Base-by-base conservation (phyloP, 2,797 vertebrate genomes). In the Buceros bicornis region DNA sequence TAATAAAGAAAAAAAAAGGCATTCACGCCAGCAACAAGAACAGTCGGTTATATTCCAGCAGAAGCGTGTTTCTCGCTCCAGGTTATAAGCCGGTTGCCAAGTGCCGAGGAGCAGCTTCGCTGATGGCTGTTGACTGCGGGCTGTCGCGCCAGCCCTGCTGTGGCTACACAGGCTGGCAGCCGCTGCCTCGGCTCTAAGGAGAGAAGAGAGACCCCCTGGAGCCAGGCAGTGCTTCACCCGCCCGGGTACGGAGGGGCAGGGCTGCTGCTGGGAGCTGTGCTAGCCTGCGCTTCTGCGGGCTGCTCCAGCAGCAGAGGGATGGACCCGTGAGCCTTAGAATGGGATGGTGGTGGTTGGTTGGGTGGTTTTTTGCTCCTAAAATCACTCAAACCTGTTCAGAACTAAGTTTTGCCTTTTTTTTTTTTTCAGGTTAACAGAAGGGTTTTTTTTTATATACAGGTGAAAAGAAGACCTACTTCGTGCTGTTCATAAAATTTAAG, bases 91-190 rank as follows among this genome's bases (percentile, higher is more conserved):
- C 0, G 1, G 45, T 40, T 79, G 54, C 73, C 37, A 64, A 3
- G 48, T 53, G 70, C 47, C 5, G 11, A 26, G 45, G 48, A 82
- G 67, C 29, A 31, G 60, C 64, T 71, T 43, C 0, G 2, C 40
- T 31, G 33, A 40, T 33, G 20, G 40, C 33, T 16, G 31, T 15
- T 70, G 11, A 28, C 16, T 53, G 11, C 22, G 7, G 0, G 5
- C 56, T 43, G 67, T 45, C 45, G n/a, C 0, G 1, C 5, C 26
- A 42, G 31, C 35, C 56, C 29, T n/a, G 0, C 0, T 2, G 1
- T 64, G 10, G 25, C 64, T 26, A 15, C 26, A 2, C 31, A 3
- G 57, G 29, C 54, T 74, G 60, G 37, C 33, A 25, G 76, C 31
- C 1, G 3, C 5, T 54, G 22, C 33, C 35, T 71, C 13, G 2